Percentiles rank a stretch among this genome's conserved stretches.
Evolutionary conservation across 2,888 invertebrate genomes (phyloP).

Genomic region (Drosophila gaucha): DNA sequence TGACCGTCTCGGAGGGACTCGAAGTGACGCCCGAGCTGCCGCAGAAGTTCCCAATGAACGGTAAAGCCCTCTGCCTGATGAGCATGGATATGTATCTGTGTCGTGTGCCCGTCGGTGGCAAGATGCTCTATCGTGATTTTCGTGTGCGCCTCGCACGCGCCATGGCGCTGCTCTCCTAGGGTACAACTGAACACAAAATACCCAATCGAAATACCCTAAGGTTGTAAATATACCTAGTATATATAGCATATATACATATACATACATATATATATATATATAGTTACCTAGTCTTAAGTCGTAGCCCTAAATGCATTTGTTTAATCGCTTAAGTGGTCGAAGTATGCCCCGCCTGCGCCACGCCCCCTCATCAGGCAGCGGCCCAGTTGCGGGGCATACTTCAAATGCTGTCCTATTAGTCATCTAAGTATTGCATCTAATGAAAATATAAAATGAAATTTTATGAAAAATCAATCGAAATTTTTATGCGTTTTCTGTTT

Average conservation of each 20-base stretch:
- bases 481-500: neutral
- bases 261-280: conserved; percentile 14
- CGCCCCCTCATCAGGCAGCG: neutral
- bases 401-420: conserved; percentile 73
- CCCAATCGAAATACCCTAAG: conserved; percentile 32
- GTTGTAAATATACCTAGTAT: conserved; percentile 66
- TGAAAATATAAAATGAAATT: conserved; percentile 76
- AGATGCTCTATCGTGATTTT: conserved; percentile 89
- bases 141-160: conserved; percentile 89
- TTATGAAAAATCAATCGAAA: conserved; percentile 52
- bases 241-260: conserved; percentile 9
- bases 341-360: conserved; percentile 6
- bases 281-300: conserved; percentile 63
- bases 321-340: conserved; percentile 46
- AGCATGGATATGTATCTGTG: conserved; percentile 90
- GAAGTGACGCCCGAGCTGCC: conserved; percentile 83
- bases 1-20: conserved; percentile 86
- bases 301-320: conserved; percentile 65
- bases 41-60: conserved; percentile 91
- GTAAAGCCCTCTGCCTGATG: conserved; percentile 92
- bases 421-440: conserved; percentile 58
- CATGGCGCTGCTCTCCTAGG: conserved; percentile 85
- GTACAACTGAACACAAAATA: neutral
- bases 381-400: conserved; percentile 22
- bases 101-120: conserved; percentile 89